These are phyloP conservation scores for Nephrotoma guestfalica DNA, from an alignment of 2,888 invertebrate species.

Conservation along the genomic window DNA sequence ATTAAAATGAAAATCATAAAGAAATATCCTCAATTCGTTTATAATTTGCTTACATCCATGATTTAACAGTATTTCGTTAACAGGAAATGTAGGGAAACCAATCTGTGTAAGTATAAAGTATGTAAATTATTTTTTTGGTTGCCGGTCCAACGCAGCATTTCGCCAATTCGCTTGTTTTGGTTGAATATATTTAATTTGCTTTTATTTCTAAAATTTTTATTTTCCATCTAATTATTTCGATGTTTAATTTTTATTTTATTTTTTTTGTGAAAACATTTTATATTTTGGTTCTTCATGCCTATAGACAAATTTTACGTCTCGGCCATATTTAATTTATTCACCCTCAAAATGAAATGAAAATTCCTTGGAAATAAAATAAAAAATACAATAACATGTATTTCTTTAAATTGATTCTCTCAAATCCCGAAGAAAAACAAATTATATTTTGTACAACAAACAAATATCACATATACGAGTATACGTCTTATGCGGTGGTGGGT, in stretches of 20 bases:
- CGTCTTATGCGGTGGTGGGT: neutral
- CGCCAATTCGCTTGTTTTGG: neutral
- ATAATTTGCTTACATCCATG: neutral
- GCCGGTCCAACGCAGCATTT: neutral
- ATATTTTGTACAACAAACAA: neutral
- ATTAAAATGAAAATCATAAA: neutral
- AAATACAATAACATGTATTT: neutral
- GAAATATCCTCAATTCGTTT: neutral
- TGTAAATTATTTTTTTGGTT: too few species aligned
- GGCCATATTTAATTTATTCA: neutral
- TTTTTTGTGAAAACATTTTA: neutral
- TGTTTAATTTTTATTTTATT: neutral
- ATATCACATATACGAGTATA: neutral
- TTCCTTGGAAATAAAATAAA: neutral
- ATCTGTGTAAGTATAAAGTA: neutral
- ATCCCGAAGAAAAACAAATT: neutral
- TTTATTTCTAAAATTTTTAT: neutral
- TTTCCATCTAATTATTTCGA: neutral
- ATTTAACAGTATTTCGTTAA: neutral
- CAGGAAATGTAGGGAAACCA: neutral
- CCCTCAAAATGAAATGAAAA: neutral
- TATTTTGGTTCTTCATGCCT: too few species aligned
- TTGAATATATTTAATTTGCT: neutral
- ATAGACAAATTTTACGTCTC: neutral
- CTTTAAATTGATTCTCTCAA: neutral